A percentile compares a stretch with the other conserved stretches of the same genome.
Evolutionary conservation across 2,113 vertebrate genomes (phyloP).

Genomic region (Neomonachus schauinslandi): DNA sequence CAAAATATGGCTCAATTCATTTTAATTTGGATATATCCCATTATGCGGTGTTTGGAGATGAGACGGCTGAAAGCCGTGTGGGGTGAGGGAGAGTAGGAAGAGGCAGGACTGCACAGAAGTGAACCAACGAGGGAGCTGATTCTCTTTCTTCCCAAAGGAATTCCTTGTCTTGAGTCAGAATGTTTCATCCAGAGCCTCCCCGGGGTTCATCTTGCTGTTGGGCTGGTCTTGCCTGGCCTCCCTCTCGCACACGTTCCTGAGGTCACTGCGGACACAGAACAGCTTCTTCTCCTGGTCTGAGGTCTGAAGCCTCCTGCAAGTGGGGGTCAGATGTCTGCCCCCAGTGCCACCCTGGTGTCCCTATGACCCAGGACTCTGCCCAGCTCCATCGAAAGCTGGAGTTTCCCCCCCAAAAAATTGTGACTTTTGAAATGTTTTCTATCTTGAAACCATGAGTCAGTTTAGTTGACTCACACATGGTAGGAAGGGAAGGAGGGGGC

Average conservation of each 20-base stretch:
- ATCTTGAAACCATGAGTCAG: background rate
- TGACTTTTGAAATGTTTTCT: too few relatives aligned
- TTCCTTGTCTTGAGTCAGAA: too few relatives aligned
- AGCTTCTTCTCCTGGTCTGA: background rate
- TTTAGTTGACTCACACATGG: background rate
- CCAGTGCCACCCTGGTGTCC: fast-evolving
- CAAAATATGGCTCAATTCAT: too few relatives aligned
- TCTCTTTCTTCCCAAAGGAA: background rate
- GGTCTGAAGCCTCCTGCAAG: background rate
- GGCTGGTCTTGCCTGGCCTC: fast-evolving
- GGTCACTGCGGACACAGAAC: background rate
- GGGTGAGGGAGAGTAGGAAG: background rate
- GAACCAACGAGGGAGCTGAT: fast-evolving
- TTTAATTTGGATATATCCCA: background rate
- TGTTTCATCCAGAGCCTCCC: fast-evolving
- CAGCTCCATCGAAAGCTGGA: background rate
- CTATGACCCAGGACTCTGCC: background rate
- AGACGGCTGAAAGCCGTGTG: fast-evolving
- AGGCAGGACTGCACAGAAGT: fast-evolving
- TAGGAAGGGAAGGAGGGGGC: fast-evolving
- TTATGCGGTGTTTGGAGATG: background rate
- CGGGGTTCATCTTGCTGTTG: fast-evolving
- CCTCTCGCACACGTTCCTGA: fast-evolving
- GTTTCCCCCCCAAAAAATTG: background rate
- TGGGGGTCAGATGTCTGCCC: fast-evolving